Percentiles rank a stretch among this genome's conserved stretches.
These are phyloP conservation scores for Nesidiocoris tenuis DNA, from an alignment of 2,888 invertebrate genomes.

Conservation along the genomic window DNA sequence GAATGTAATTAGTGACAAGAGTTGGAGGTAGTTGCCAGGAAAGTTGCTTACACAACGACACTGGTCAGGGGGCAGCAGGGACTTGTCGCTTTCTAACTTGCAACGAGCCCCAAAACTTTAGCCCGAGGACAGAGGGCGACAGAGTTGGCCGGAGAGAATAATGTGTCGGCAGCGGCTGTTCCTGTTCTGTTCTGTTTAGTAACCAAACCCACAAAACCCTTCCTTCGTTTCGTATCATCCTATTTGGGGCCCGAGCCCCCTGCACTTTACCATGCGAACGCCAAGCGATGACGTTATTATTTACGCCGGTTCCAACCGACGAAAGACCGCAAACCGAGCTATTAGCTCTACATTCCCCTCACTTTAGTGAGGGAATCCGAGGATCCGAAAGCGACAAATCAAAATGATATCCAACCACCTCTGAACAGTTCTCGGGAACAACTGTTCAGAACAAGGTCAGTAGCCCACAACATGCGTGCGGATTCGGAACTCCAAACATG, in stretches of 20 bases:
- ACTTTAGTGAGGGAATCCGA: not conserved
- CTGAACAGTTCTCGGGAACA: not conserved
- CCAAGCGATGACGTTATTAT: not conserved
- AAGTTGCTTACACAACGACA: slow-evolving; percentile 26
- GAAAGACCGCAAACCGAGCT: not conserved
- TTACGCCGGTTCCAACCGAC: not conserved
- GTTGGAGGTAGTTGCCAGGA: slow-evolving; percentile 16
- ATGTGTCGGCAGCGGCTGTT: not conserved
- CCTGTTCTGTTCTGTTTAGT: not conserved
- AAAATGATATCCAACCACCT: slow-evolving; percentile 3
- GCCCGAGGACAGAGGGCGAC: too few relatives aligned
- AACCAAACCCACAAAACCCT: not conserved
- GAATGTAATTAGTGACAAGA: slow-evolving; percentile 25
- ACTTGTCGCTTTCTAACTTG: not conserved
- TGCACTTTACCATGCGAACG: not conserved
- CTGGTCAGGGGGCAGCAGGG: slow-evolving; percentile 1
- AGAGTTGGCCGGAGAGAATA: not conserved
- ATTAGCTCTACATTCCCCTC: not conserved
- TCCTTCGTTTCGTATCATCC: too few relatives aligned
- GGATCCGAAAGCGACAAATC: slow-evolving; percentile 32
- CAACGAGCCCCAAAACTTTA: too few relatives aligned
- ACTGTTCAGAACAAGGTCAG: not conserved
- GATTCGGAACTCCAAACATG: not conserved
- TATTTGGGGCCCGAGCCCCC: not conserved
- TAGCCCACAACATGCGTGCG: not conserved